These are phyloP conservation scores for Hirudinaria manillensis DNA, from an alignment of 2,888 invertebrate genomes.

Conservation along the genomic window DNA sequence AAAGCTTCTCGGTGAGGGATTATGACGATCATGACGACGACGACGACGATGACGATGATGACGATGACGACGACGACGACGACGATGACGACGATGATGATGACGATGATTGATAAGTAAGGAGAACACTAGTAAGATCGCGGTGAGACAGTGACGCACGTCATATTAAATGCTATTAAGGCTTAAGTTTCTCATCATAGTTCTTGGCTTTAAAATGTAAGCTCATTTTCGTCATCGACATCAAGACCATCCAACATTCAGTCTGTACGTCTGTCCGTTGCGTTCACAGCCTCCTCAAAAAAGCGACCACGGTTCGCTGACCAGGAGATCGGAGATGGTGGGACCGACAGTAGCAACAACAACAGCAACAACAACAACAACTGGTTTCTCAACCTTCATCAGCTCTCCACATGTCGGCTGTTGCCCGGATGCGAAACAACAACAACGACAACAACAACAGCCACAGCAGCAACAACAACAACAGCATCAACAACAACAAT, in stretches of 20 bases:
- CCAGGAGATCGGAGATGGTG: no score
- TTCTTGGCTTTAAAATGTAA: no score
- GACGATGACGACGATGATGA: background rate
- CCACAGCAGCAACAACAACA: background rate
- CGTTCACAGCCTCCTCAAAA: background rate
- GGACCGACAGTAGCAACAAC: slow-evolving; percentile 8
- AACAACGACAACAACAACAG: background rate
- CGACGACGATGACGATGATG: background rate
- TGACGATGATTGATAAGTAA: background rate
- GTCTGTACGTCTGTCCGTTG: no score
- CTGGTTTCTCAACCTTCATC: background rate
- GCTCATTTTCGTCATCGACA: no score
- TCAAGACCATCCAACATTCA: no score
- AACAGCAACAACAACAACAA: slow-evolving; percentile 1
- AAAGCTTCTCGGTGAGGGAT: slow-evolving; percentile 22
- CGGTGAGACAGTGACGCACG: no score
- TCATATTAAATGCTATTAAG: no score
- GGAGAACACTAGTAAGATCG: no score
- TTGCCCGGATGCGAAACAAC: background rate
- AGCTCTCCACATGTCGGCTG: background rate
- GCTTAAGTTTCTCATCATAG: no score
- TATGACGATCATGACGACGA: slow-evolving; percentile 3
- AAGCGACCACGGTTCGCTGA: background rate
- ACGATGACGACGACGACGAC: slow-evolving; percentile 2
- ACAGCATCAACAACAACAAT: background rate